A percentile compares a stretch with the other conserved stretches of the same genome.
Conservation (phyloP, 2,797 vertebrate species). For the Potorous gilbertii region DNA sequence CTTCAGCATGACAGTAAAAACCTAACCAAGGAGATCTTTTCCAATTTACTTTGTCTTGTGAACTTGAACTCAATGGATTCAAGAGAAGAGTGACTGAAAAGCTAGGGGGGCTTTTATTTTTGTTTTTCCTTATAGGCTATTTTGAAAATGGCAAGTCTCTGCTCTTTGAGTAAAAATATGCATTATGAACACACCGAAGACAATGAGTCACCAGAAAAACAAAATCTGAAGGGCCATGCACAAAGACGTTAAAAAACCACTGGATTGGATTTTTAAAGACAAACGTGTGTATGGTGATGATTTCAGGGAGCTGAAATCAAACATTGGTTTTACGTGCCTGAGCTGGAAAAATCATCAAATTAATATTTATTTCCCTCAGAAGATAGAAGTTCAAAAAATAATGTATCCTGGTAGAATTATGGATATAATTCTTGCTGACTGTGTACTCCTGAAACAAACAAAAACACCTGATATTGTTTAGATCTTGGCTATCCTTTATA, state of each 20-base stretch:
- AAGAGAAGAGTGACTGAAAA: too few species aligned
- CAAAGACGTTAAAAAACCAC: neutral
- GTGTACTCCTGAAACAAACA: neutral
- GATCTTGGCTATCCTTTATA: neutral
- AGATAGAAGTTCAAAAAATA: neutral
- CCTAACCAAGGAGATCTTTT: neutral
- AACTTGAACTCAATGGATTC: too few species aligned
- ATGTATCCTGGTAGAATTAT: neutral
- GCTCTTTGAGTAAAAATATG: neutral
- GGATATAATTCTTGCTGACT: neutral
- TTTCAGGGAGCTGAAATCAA: neutral
- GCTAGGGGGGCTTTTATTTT: neutral
- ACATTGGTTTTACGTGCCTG: neutral
- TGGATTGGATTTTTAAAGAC: neutral
- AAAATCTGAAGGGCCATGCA: neutral
- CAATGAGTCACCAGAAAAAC: neutral
- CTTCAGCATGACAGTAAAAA: neutral
- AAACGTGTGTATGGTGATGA: neutral
- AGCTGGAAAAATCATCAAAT: neutral
- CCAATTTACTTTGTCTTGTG: neutral
- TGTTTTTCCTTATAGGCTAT: neutral
- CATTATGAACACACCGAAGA: neutral
- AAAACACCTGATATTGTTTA: neutral
- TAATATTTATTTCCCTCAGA: neutral
- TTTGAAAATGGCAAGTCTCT: neutral